Conservation (phyloP, 2,888 invertebrate species). For the Epinotia ramella region DNA sequence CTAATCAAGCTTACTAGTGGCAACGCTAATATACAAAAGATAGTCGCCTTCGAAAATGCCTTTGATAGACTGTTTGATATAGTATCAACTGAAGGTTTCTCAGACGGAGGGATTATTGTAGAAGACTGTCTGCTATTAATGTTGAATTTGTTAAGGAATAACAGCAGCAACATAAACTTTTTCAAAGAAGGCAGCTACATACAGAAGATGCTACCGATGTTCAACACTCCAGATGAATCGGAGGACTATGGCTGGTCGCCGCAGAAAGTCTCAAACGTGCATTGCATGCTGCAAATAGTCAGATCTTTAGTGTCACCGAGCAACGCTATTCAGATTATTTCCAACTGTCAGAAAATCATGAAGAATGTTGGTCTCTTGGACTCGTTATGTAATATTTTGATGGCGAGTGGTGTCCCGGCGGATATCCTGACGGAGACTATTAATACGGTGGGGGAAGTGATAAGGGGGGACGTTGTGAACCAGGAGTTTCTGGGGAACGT, state of each 20-base stretch:
- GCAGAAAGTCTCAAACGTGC: constrained; percentile 97
- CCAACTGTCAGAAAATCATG: constrained; percentile 95
- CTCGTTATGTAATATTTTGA: constrained; percentile 93
- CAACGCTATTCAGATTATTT: constrained; percentile 93
- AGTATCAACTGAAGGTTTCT: constrained; percentile 95
- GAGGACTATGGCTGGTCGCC: constrained; percentile 94
- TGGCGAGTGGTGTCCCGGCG: constrained; percentile 98
- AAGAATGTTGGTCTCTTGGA: constrained; percentile 88
- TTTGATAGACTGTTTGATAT: constrained; percentile 98
- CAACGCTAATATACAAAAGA: constrained; percentile 99
- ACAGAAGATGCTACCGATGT: constrained; percentile 95
- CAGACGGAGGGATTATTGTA: constrained; percentile 98
- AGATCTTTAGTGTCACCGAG: constrained; percentile 97
- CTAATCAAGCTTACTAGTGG: constrained; percentile 96
- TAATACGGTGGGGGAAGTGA: constrained; percentile 97
- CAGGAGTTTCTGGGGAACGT: constrained; percentile 96
- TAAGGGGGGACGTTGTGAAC: constrained; percentile 94
- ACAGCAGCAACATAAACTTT: constrained; percentile 98
- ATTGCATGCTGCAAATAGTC: constrained; percentile 95
- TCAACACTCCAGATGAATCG: constrained; percentile 89
- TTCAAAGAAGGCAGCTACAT: constrained; percentile 99
- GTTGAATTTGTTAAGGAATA: constrained; percentile 96
- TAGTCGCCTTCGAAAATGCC: constrained; percentile 99
- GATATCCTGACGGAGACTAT: constrained; percentile 98
- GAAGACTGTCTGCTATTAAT: constrained; percentile 98